Conservation (phyloP, 35 echinoderm and acorn worm species). For the Acanthaster planci region DNA sequence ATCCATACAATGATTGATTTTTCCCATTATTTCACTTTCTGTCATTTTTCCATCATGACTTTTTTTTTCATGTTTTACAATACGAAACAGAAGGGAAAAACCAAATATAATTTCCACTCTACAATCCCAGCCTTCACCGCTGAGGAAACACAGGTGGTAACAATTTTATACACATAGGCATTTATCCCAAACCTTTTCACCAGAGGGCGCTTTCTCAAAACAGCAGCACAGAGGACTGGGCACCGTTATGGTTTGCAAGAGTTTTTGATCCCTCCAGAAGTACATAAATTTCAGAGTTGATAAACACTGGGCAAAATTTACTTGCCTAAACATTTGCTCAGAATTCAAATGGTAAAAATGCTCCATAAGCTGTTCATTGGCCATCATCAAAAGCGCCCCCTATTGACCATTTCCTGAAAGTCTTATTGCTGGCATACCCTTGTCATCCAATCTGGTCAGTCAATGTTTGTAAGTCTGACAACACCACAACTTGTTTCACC, state of each 20-base stretch:
- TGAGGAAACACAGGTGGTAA: not conserved
- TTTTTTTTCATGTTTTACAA: constrained; percentile 8
- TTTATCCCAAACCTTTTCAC: not conserved
- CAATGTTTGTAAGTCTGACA: too few relatives aligned
- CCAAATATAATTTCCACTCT: not conserved
- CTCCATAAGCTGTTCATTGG: too few relatives aligned
- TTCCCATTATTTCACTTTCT: not conserved
- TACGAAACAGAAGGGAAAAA: not conserved
- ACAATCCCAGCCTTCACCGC: not conserved
- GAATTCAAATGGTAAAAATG: too few relatives aligned
- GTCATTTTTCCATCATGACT: not conserved
- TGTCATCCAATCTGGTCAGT: too few relatives aligned
- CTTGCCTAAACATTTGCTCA: too few relatives aligned
- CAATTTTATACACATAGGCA: constrained; percentile 13
- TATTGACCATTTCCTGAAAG: not conserved
- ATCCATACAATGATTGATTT: constrained; percentile 22
- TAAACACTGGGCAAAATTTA: too few relatives aligned
- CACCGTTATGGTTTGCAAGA: too few relatives aligned
- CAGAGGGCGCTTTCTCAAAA: not conserved
- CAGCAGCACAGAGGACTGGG: too few relatives aligned
- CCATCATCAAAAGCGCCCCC: not conserved
- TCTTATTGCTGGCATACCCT: not conserved
- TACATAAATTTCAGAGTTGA: too few relatives aligned
- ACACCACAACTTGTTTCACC: too few relatives aligned
- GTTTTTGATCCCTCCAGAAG: too few relatives aligned